A percentile compares a stretch with the other conserved stretches of the same genome.
Conservation (phyloP, 2,797 vertebrate genomes). For the Lycodopsis pacificus region DNA sequence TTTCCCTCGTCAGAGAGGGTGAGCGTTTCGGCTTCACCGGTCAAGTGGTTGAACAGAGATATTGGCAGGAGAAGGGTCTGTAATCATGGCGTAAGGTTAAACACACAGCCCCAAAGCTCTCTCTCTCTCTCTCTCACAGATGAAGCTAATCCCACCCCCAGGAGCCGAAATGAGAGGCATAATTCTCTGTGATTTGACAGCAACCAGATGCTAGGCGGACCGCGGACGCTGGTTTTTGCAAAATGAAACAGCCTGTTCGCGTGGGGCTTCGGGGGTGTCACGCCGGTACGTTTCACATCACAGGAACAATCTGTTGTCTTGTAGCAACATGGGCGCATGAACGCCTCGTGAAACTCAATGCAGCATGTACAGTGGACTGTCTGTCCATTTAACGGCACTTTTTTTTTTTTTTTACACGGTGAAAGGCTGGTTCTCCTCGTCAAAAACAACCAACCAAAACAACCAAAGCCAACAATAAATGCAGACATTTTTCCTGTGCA, state of each 20-base stretch:
- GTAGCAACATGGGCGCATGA: slow-evolving; percentile 30
- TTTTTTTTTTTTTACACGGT: neutral
- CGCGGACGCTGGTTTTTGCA: slow-evolving; percentile 42
- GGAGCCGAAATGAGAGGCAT: slow-evolving; percentile 50
- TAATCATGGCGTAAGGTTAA: slow-evolving; percentile 54
- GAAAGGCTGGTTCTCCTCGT: neutral
- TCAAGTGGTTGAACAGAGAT: slow-evolving; percentile 28
- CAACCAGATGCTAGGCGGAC: slow-evolving; percentile 65
- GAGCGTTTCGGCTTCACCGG: slow-evolving; percentile 3
- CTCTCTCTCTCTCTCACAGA: slow-evolving; percentile 7
- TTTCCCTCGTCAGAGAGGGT: neutral
- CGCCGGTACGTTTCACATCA: slow-evolving; percentile 26
- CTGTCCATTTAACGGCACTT: neutral
- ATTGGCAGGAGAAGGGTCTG: slow-evolving; percentile 26
- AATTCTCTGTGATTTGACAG: slow-evolving; percentile 65
- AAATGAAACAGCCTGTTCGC: slow-evolving; percentile 61
- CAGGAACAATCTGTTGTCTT: slow-evolving; percentile 47
- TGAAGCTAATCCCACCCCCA: slow-evolving; percentile 50
- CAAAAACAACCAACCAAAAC: too few relatives aligned
- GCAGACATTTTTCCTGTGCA: neutral
- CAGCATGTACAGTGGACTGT: slow-evolving; percentile 1
- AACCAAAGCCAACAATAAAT: neutral
- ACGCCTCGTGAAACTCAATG: slow-evolving; percentile 42
- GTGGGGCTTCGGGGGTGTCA: slow-evolving; percentile 39
- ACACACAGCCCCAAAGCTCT: slow-evolving; percentile 29